Evolutionary conservation across 92 coral and sea anemone species (phyloP).

Genomic region (Bergia sp.): DNA sequence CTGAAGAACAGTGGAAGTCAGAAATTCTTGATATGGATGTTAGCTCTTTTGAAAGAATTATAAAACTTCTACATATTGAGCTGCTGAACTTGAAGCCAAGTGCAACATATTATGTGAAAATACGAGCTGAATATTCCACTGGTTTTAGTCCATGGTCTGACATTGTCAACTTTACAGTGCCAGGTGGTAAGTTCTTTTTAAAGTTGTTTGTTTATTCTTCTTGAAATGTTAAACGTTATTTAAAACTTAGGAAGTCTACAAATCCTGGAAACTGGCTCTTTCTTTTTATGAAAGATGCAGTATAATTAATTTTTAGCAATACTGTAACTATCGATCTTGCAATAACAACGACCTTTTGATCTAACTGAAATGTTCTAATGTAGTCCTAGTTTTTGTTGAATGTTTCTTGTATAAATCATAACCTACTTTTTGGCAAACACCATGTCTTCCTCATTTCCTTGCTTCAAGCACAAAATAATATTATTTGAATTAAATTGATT

Average conservation of each 20-base stretch:
- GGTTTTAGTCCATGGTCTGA: conserved; percentile 71
- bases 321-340: too few relatives aligned
- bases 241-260: too few relatives aligned
- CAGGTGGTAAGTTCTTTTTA: conserved; percentile 6
- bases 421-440: not conserved
- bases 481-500: too few relatives aligned
- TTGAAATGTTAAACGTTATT: too few relatives aligned
- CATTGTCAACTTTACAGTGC: conserved; percentile 32
- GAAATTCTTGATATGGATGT: conserved; percentile 35
- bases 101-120: conserved; percentile 59
- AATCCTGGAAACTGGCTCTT: too few relatives aligned
- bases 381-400: too few relatives aligned
- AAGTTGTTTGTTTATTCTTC: not conserved
- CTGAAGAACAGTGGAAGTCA: conserved; percentile 58
- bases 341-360: not conserved
- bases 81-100: conserved; percentile 27
- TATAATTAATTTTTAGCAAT: too few relatives aligned
- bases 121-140: conserved; percentile 71
- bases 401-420: too few relatives aligned
- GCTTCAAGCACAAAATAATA: not conserved
- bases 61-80: conserved; percentile 10
- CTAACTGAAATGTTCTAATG: not conserved
- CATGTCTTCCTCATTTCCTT: not conserved
- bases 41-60: not conserved
- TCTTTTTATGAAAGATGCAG: too few relatives aligned